Evolutionary conservation across 1,140 invertebrate genomes (phyloP), one percentile per base, ranked within the genome.

Genomic region (Zaprionus inermis): DNA sequence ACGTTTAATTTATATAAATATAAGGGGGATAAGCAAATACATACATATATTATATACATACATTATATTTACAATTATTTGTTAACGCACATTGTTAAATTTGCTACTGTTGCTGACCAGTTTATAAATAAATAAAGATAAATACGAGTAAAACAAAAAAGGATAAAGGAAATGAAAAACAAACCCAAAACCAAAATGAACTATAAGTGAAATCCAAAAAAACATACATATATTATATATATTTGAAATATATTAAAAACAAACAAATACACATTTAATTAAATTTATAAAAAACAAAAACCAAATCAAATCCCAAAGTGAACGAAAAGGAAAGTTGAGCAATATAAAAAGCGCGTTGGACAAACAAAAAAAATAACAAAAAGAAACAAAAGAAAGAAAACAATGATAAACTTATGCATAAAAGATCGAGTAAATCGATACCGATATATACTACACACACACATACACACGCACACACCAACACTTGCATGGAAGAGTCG

Each of bases 51-150:
- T 61, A 78, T 56, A 84, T 85, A 83, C 77, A 88, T 89, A 88
- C 79, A 89, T 90, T 89, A 91, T 91, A 91, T 91, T 91, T 91
- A 91, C 90, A 91, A 91, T 91, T 91, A 91, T 91, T 91, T 91
- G 90, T 91, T 91, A 89, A 91, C 90, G 90, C 90, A 91, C 90
- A 91, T 91, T 91, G 90, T 91, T 91, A 91, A 91, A 91, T 91
- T 91, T 91, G 90, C 90, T 91, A 91, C 90, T 91, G 90, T 91
- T 91, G 90, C 90, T 91, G 90, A 91, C 90, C 90, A 91, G 90
- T 91, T 91, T 91, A 91, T 91, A 91, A 89, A 88, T 88, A 79
- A 76, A 70, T 49, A 67, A 16, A 67, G 24, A 78, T 71, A 66
- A 57, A 68, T 57, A 72, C 61, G 28, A 80, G 59, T 70, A 79